Evolutionary conservation across 2,888 invertebrate species (phyloP).

Genomic region (Pterostichus madidus): DNA sequence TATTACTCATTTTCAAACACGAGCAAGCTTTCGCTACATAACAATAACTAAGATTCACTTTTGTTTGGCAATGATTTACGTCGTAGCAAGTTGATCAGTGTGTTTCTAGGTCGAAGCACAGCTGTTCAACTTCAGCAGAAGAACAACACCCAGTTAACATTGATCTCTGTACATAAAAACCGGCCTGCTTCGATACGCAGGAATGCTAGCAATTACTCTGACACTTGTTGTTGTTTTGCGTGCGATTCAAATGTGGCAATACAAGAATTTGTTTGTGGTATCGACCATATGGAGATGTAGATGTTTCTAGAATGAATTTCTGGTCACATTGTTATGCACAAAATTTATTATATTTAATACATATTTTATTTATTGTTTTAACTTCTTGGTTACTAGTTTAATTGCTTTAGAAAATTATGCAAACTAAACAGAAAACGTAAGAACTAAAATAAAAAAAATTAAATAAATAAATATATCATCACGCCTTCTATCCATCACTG

Average conservation of each 20-base stretch:
- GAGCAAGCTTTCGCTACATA: background rate
- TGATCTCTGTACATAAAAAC: conserved; percentile 50
- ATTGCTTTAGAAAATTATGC: too few species aligned
- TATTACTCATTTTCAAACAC: background rate
- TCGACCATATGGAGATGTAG: background rate
- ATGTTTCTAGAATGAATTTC: background rate
- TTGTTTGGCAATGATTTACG: conserved; percentile 39
- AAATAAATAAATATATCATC: too few species aligned
- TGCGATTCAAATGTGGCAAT: background rate
- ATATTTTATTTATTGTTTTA: background rate
- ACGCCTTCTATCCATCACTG: too few species aligned
- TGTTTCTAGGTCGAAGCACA: conserved; percentile 35
- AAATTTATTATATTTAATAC: background rate
- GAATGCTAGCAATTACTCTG: conserved; percentile 32
- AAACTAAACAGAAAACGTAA: too few species aligned
- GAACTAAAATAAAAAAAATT: too few species aligned
- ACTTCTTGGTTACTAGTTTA: background rate
- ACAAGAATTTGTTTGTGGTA: background rate
- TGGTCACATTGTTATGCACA: background rate
- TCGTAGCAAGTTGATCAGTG: background rate
- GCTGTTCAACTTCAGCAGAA: conserved; percentile 29
- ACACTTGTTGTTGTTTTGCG: conserved; percentile 9
- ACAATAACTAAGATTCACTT: conserved; percentile 32
- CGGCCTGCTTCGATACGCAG: conserved; percentile 6
- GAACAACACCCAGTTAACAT: conserved; percentile 62